phyloP scores from a whole-genome alignment of 2,797 vertebrate species.

The Leptodactylus fallax region DNA sequence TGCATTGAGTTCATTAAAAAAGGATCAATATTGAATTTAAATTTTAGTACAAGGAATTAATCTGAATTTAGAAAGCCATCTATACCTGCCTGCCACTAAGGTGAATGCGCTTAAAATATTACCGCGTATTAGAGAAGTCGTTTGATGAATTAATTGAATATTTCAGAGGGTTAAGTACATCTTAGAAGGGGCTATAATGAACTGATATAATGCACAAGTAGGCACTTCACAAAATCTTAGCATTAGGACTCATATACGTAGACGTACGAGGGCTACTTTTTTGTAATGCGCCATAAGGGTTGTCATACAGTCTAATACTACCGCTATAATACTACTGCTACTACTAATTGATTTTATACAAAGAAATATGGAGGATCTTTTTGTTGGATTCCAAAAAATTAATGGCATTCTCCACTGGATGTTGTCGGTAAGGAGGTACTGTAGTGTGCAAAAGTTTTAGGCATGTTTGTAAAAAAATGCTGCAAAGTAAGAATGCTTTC shows the following conservation, averaged over 20 bases:
- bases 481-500: no score
- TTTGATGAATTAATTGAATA: slow-evolving; percentile 46
- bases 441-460: no score
- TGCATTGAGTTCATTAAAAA: slow-evolving; percentile 84
- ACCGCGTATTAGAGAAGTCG: slow-evolving; percentile 35
- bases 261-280: neutral
- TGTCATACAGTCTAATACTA: neutral
- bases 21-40: slow-evolving; percentile 74
- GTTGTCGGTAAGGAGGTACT: no score
- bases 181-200: slow-evolving; percentile 11
- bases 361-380: no score
- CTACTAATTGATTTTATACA: no score
- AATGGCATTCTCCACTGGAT: no score
- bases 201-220: neutral
- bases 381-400: no score
- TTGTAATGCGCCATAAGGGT: neutral
- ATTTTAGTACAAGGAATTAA: slow-evolving; percentile 50
- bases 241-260: neutral
- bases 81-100: slow-evolving; percentile 30
- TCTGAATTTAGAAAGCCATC: slow-evolving; percentile 36
- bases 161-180: slow-evolving; percentile 38
- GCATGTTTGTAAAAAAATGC: no score
- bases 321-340: no score
- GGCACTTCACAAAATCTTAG: neutral
- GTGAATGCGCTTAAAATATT: slow-evolving; percentile 31